Evolutionary conservation across 2,113 vertebrate species (phyloP).

Genomic region (Baryphthengus martii): DNA sequence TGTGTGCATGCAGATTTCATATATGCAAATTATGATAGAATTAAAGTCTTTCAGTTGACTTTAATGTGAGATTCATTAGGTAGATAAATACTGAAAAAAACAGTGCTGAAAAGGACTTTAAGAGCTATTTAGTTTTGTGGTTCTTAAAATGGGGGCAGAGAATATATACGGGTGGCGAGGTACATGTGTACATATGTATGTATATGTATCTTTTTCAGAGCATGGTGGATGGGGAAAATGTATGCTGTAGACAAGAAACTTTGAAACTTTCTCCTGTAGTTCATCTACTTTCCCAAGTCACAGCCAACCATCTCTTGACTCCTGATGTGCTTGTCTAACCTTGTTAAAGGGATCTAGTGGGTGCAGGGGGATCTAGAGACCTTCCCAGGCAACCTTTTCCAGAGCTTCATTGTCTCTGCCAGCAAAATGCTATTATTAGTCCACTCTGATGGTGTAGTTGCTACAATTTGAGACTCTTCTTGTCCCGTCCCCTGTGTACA

Average conservation of each 20-base stretch:
- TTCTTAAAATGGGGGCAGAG: not conserved
- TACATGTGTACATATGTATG: not conserved
- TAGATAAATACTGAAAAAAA: not conserved
- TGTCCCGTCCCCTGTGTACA: not conserved
- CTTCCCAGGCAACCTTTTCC: not conserved
- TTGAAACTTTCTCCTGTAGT: not conserved
- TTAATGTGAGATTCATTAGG: not conserved
- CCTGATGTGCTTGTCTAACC: not conserved
- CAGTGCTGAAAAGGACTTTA: not conserved
- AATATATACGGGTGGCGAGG: not conserved
- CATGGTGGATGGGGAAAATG: not conserved
- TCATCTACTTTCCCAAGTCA: not conserved
- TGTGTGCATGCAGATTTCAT: not conserved
- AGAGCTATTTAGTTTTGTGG: not conserved
- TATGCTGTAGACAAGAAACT: not conserved
- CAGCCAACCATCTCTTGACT: not conserved
- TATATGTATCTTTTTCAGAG: not conserved
- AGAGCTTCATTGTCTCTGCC: not conserved
- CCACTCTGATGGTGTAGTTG: not conserved
- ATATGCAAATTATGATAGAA: not conserved
- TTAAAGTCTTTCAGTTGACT: not conserved
- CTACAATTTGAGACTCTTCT: not conserved
- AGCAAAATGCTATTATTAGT: not conserved
- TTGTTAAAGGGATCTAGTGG: not conserved
- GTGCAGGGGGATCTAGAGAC: not conserved